These are phyloP conservation scores for Sula dactylatra DNA, from an alignment of 2,113 vertebrate genomes.

Conservation along the genomic window DNA sequence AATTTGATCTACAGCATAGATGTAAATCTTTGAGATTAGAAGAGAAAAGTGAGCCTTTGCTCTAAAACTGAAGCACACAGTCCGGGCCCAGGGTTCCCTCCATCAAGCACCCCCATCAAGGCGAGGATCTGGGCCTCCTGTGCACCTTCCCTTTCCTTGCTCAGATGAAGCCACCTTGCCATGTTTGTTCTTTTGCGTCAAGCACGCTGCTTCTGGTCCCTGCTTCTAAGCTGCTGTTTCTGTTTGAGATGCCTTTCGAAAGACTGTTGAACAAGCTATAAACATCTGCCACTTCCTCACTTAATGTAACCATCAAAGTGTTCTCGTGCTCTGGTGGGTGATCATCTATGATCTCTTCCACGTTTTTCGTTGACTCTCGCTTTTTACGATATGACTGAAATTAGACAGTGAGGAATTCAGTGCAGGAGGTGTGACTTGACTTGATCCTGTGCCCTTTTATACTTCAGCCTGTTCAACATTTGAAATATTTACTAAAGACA, in stretches of 20 bases:
- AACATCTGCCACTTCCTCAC: neutral
- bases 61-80: neutral
- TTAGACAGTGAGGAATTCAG: neutral
- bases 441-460: neutral
- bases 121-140: neutral
- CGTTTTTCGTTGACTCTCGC: neutral
- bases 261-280: neutral
- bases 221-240: neutral
- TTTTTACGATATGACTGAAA: neutral
- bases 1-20: neutral
- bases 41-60: neutral
- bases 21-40: neutral
- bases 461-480: neutral
- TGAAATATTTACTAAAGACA: neutral
- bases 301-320: neutral
- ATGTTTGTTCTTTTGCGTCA: fast-evolving
- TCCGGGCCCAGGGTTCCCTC: neutral
- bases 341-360: neutral
- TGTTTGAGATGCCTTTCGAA: neutral
- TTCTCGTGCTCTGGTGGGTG: neutral
- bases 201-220: neutral
- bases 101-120: neutral
- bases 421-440: neutral
- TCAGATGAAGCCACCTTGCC: neutral
- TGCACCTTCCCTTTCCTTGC: neutral